Conservation (phyloP, 2,888 invertebrate species). For the Slavum lentiscoides region DNA sequence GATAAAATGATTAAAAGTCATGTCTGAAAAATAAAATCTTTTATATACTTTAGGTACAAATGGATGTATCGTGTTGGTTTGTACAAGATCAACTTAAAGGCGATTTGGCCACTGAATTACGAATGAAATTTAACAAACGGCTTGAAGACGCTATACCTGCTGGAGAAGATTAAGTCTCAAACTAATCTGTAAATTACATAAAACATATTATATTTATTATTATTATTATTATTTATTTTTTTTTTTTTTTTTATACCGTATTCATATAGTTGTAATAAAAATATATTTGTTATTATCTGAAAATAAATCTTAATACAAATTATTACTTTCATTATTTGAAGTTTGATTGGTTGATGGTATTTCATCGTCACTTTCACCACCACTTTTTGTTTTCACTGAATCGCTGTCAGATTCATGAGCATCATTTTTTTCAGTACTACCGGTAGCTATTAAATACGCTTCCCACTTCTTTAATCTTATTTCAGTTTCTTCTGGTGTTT, state of each 20-base stretch:
- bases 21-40: slow-evolving; percentile 6
- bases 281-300: slow-evolving; percentile 14
- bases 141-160: slow-evolving; percentile 97
- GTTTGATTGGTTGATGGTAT: slow-evolving; percentile 26
- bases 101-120: slow-evolving; percentile 88
- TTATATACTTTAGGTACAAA: slow-evolving; percentile 67
- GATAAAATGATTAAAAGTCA: neutral
- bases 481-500: slow-evolving; percentile 84
- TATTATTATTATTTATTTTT: too few relatives aligned
- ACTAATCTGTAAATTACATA: slow-evolving; percentile 30
- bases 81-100: slow-evolving; percentile 94
- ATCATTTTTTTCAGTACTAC: slow-evolving; percentile 39
- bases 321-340: slow-evolving; percentile 33
- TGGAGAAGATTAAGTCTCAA: slow-evolving; percentile 82
- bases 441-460: slow-evolving; percentile 66
- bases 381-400: slow-evolving; percentile 48
- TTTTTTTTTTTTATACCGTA: neutral
- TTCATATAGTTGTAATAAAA: neutral
- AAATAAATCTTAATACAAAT: neutral
- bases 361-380: slow-evolving; percentile 50
- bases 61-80: slow-evolving; percentile 94
- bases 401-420: slow-evolving; percentile 42
- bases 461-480: slow-evolving; percentile 86
- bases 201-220: slow-evolving; percentile 1
- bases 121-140: slow-evolving; percentile 91